A percentile compares a stretch with the other conserved stretches of the same genome.
These are phyloP conservation scores for Leptinotarsa juncta DNA, from an alignment of 2,888 invertebrate species.

Conservation along the genomic window DNA sequence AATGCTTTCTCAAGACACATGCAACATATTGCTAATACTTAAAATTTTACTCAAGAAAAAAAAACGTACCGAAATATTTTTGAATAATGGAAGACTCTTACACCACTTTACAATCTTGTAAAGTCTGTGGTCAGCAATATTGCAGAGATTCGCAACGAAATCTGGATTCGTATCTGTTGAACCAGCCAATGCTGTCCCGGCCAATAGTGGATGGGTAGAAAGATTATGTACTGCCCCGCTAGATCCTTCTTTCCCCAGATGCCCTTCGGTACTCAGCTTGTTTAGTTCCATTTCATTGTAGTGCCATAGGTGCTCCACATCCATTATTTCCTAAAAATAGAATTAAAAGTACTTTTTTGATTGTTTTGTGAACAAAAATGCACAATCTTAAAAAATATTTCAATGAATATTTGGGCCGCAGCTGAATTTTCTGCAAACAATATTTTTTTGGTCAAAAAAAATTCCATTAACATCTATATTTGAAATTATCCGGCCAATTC, in stretches of 20 bases:
- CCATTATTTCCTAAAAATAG: constrained; percentile 86
- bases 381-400: too few species aligned
- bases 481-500: too few species aligned
- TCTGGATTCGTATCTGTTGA: constrained; percentile 79
- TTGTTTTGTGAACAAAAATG: too few species aligned
- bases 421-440: too few species aligned
- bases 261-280: constrained; percentile 69
- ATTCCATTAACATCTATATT: too few species aligned
- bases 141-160: constrained; percentile 89
- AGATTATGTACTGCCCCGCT: constrained; percentile 65
- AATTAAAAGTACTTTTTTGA: too few species aligned
- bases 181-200: constrained; percentile 68
- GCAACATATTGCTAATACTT: background rate
- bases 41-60: constrained; percentile 21
- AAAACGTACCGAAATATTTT: constrained; percentile 86
- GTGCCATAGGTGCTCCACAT: constrained; percentile 95
- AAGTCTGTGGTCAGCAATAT: constrained; percentile 93
- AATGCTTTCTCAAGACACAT: too few species aligned
- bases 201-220: constrained; percentile 70
- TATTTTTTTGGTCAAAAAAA: too few species aligned
- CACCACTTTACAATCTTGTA: constrained; percentile 99
- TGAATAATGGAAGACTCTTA: constrained; percentile 95
- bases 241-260: constrained; percentile 61
- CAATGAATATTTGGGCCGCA: too few species aligned
- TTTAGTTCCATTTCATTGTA: constrained; percentile 87